phyloP scores from a whole-genome alignment of 1,140 invertebrate genomes.

The Neodiprion lecontei region DNA sequence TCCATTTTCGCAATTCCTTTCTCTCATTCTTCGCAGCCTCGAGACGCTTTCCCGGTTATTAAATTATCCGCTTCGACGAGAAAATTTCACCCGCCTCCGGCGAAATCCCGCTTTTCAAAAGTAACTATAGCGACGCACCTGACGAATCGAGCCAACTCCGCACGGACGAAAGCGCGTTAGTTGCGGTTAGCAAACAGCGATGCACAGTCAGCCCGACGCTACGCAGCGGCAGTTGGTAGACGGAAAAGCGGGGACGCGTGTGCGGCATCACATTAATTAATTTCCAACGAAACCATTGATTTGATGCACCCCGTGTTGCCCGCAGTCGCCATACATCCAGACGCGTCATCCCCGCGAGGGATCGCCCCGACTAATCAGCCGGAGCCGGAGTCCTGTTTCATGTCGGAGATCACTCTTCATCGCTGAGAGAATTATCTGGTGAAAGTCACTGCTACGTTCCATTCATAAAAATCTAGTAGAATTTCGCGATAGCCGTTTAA shows the following conservation, averaged over 20 bases:
- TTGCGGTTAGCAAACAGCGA: no score
- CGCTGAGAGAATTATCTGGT: background rate
- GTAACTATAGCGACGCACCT: no score
- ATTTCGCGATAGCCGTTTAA: no score
- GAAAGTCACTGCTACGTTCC: background rate
- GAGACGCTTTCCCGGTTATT: no score
- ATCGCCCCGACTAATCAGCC: conserved; percentile 10
- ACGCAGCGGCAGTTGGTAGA: background rate
- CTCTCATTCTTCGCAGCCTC: background rate
- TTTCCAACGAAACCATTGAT: conserved; percentile 13
- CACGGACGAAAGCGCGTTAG: no score
- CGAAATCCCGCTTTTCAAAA: no score
- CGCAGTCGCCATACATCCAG: background rate
- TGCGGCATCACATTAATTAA: conserved; percentile 13
- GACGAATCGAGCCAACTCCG: background rate
- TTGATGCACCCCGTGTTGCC: background rate
- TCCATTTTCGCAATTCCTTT: background rate
- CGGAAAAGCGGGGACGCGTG: background rate
- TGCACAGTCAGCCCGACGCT: background rate
- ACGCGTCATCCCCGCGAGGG: background rate
- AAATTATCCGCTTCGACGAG: no score
- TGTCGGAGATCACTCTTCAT: background rate
- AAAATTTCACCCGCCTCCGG: no score
- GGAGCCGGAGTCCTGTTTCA: background rate
- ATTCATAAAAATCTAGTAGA: background rate